Base-by-base conservation (phyloP, 2,888 invertebrate genomes). In the Apoderus coryli region DNA sequence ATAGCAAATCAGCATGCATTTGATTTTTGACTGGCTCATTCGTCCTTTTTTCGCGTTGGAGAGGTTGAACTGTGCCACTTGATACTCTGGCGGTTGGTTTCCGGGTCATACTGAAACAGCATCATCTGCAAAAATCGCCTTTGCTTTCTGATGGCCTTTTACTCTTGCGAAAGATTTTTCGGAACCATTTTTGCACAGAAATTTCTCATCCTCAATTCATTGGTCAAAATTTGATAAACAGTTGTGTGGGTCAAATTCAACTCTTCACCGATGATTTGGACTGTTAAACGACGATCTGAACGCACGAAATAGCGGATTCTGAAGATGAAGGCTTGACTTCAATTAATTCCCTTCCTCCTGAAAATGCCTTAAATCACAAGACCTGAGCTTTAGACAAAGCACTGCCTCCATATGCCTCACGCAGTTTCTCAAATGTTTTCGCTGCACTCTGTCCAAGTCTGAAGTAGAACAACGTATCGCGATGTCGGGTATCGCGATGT, bases 81-180 rank as follows among this genome's bases (percentile, higher is more conserved):
- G 7, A 19, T 6, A n/a, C 19, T 19, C 19, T 19, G 19, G n/a
- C 19, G 19, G n/a, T 19, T 19, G 19, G n/a, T 19, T 6, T 19
- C 7, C 19, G 19, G 19, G 19, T n/a, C 19, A n/a, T 19, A 24
- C 25, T 24, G 6, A 24, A 24, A 7, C 19, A 16, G 19, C n/a
- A 7, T 24, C 25, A 24, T 10, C 25, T 9, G 6, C 6, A 24
- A 24, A 24, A 9, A 24, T 24, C 29, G 29, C 29, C 28, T 22
- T 30, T 27, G 29, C 23, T 26, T 36, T 10, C 13, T 32, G 14
- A 22, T 32, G 29, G 29, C 35, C 27, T 29, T 32, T 33, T 35
- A 31, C 10, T 36, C 29, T 25, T 28, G 22, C 11, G 34, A 31
- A 34, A 41, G 36, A 28, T 38, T 36, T 34, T 39, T 38, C 14